These are phyloP conservation scores for Acrobasis repandana DNA, from an alignment of 2,888 invertebrate genomes.

Conservation along the genomic window DNA sequence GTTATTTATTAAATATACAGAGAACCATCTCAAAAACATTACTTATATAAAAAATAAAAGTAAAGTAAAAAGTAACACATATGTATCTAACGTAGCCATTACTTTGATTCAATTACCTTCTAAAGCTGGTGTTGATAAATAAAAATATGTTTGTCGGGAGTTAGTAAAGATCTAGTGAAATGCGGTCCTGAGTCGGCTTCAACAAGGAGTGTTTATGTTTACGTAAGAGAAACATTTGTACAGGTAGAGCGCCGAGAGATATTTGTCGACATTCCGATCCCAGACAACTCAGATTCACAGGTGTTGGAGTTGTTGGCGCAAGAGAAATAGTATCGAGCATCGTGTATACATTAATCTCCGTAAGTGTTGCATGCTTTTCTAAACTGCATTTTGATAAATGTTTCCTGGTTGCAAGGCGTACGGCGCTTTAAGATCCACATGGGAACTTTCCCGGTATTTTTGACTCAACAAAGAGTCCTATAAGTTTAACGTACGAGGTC, in stretches of 20 bases:
- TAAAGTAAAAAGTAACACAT: no score
- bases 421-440: no score
- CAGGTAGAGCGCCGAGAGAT: conserved; percentile 14
- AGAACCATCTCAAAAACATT: no score
- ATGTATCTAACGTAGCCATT: no score
- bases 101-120: no score
- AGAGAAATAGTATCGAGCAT: conserved; percentile 2
- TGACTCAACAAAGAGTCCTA: no score
- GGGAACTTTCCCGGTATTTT: no score
- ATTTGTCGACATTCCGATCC: conserved; percentile 16
- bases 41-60: no score
- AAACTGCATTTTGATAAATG: conserved; percentile 2
- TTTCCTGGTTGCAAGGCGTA: neutral
- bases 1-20: no score
- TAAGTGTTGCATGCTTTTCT: conserved; percentile 6
- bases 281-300: neutral
- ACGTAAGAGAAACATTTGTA: conserved; percentile 20
- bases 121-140: no score
- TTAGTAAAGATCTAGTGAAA: neutral
- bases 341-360: conserved; percentile 12
- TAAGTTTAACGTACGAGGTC: no score
- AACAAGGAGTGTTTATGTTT: conserved; percentile 20
- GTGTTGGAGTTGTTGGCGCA: neutral
- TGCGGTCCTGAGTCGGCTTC: conserved; percentile 1
- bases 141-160: neutral